These are phyloP conservation scores for Tragelaphus eurycerus DNA, from an alignment of 2,797 vertebrate species.

Conservation along the genomic window DNA sequence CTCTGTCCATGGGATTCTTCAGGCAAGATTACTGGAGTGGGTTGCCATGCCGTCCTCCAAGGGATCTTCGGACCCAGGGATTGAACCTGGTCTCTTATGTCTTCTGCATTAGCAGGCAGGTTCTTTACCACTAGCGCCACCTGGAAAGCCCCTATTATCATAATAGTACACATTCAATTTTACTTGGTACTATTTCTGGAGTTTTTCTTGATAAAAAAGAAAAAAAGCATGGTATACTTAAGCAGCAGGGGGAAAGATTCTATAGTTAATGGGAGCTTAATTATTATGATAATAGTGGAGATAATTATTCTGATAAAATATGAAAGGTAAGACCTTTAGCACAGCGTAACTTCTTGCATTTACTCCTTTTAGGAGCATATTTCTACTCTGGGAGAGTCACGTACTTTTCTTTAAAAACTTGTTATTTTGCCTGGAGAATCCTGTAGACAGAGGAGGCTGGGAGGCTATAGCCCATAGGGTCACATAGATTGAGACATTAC, in stretches of 20 bases:
- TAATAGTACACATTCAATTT: not conserved
- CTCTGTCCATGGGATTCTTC: not conserved
- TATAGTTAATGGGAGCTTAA: not conserved
- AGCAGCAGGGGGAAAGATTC: not conserved
- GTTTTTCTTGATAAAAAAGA: not conserved
- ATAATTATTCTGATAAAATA: not conserved
- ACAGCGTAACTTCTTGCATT: not conserved
- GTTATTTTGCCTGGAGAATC: not conserved
- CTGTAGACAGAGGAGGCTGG: not conserved
- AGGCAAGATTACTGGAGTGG: not conserved
- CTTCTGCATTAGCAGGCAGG: not conserved
- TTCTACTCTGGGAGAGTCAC: not conserved
- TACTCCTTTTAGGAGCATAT: not conserved
- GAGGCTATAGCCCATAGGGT: not conserved
- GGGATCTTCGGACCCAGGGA: not conserved
- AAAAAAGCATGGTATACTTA: not conserved
- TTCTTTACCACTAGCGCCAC: not conserved
- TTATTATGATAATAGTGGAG: not conserved
- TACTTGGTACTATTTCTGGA: constrained; percentile 1
- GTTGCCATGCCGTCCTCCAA: not conserved
- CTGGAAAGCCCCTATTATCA: not conserved
- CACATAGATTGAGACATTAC: not conserved
- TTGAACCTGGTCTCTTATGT: not conserved
- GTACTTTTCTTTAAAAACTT: not conserved
- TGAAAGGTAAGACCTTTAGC: not conserved